These are phyloP conservation scores for Hylaea fasciaria DNA, from an alignment of 2,888 invertebrate genomes.

Conservation along the genomic window DNA sequence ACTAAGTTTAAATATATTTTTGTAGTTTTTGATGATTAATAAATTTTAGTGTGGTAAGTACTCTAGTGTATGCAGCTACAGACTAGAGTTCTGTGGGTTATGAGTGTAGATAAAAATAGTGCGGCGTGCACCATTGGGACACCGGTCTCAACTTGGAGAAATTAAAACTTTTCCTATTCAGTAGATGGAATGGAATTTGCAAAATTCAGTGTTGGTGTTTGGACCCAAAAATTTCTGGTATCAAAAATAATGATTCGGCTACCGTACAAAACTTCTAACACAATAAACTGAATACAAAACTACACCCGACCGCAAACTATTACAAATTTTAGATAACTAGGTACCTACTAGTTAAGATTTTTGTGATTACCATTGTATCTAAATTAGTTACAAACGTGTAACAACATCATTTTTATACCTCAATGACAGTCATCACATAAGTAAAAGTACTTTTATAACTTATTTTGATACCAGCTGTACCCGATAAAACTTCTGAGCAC, in stretches of 20 bases:
- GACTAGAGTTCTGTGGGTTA: slow-evolving; percentile 17
- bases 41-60: slow-evolving; percentile 12
- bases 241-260: neutral
- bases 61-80: neutral
- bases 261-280: too few species aligned
- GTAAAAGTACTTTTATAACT: too few species aligned
- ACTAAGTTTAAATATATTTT: slow-evolving; percentile 14
- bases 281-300: too few species aligned
- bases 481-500: too few species aligned
- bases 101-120: slow-evolving; percentile 22
- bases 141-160: slow-evolving; percentile 31
- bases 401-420: too few species aligned
- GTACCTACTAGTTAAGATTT: too few species aligned
- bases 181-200: slow-evolving; percentile 36
- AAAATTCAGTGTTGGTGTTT: slow-evolving; percentile 28
- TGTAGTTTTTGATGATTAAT: slow-evolving; percentile 21
- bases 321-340: too few species aligned
- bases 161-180: slow-evolving; percentile 53
- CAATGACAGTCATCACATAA: too few species aligned
- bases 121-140: slow-evolving; percentile 19
- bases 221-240: slow-evolving; percentile 8
- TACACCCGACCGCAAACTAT: neutral
- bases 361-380: too few species aligned
- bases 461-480: too few species aligned
- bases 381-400: too few species aligned